Percentiles rank a stretch among this genome's conserved stretches.
Evolutionary conservation across 2,113 vertebrate genomes (phyloP).

Genomic region (Pholis gunnellus): DNA sequence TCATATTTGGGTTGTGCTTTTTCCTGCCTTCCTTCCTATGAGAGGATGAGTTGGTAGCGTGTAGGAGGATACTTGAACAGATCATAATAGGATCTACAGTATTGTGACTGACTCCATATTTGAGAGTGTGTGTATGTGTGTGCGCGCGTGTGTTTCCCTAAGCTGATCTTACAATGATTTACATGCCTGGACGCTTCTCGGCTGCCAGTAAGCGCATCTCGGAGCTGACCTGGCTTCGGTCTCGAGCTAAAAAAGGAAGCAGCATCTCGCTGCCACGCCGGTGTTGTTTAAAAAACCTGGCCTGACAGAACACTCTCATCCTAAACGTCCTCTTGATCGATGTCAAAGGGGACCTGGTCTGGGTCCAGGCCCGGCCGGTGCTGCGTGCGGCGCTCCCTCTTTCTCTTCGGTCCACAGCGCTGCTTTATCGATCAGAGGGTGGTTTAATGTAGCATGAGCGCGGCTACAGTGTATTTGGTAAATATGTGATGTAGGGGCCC

Average conservation of each 20-base stretch:
- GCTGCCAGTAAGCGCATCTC: slow-evolving; percentile 61
- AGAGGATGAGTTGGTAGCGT: slow-evolving; percentile 3
- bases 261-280: slow-evolving; percentile 40
- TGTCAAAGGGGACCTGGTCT: slow-evolving; percentile 35
- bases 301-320: slow-evolving; percentile 56
- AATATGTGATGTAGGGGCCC: neutral
- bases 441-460: slow-evolving; percentile 4
- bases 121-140: slow-evolving; percentile 18
- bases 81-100: slow-evolving; percentile 49
- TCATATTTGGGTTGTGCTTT: neutral
- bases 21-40: neutral
- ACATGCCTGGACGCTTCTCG: slow-evolving; percentile 63
- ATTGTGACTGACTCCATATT: slow-evolving; percentile 38
- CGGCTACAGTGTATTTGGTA: neutral
- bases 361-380: slow-evolving; percentile 19
- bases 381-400: neutral
- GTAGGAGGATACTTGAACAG: slow-evolving; percentile 24
- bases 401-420: neutral
- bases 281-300: slow-evolving; percentile 62
- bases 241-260: slow-evolving; percentile 77
- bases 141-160: slow-evolving; percentile 17
- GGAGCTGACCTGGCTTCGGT: slow-evolving; percentile 58
- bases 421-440: slow-evolving; percentile 8
- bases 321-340: slow-evolving; percentile 55
- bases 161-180: slow-evolving; percentile 54